These are phyloP conservation scores for Tor tambroides DNA, from an alignment of 2,113 vertebrate species.

Conservation along the genomic window DNA sequence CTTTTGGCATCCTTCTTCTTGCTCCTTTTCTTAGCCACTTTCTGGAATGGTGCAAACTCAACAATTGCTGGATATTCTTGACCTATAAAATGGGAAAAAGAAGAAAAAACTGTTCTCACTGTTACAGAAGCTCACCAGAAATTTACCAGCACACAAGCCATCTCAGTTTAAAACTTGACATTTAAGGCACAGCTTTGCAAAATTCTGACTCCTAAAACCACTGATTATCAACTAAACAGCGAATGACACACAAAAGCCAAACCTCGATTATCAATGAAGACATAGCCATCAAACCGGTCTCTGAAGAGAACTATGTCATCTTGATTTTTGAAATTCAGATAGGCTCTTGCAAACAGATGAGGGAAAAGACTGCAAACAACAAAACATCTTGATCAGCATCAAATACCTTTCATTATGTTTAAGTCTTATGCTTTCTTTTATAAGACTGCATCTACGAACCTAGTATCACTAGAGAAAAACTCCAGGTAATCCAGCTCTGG, in stretches of 20 bases:
- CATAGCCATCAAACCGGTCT: slow-evolving; percentile 97
- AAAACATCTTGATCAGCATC: neutral
- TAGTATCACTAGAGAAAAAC: slow-evolving; percentile 97
- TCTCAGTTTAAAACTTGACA: neutral
- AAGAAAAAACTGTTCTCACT: too few relatives aligned
- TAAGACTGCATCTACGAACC: slow-evolving; percentile 71
- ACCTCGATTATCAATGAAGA: slow-evolving; percentile 96
- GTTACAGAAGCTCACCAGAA: too few relatives aligned
- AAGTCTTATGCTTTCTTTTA: neutral
- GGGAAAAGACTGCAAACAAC: slow-evolving; percentile 85
- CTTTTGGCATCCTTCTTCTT: slow-evolving; percentile 97
- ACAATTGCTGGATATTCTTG: slow-evolving; percentile 95
- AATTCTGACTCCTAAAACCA: neutral
- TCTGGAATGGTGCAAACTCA: slow-evolving; percentile 99
- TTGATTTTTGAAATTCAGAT: slow-evolving; percentile 97
- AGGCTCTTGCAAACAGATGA: slow-evolving; percentile 95
- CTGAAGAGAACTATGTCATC: slow-evolving; percentile 98
- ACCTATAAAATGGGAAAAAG: slow-evolving; percentile 72
- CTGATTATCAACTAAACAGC: neutral
- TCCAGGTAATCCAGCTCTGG: slow-evolving; percentile 97
- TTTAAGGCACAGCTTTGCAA: too few relatives aligned
- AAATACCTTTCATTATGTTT: neutral
- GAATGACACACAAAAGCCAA: slow-evolving; percentile 15
- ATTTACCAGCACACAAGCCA: neutral
- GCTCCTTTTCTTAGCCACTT: slow-evolving; percentile 94